Evolutionary conservation across 2,888 invertebrate genomes (phyloP).

Genomic region (Apeira syringaria): DNA sequence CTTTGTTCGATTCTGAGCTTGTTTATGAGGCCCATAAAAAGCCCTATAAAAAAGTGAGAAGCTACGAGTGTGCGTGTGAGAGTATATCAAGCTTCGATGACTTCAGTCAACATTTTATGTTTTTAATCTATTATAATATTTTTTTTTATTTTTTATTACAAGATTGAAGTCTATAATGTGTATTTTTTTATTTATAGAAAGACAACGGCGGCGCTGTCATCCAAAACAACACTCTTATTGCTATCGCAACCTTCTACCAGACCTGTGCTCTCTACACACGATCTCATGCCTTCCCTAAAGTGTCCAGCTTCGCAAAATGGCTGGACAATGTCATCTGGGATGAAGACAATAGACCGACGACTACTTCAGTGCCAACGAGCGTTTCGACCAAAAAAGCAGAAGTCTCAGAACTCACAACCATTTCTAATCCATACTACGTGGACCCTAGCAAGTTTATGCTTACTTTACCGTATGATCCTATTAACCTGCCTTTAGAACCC

Average conservation of each 20-base stretch:
- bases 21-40: no score
- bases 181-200: constrained; percentile 57
- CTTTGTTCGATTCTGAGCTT: no score
- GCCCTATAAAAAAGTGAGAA: no score
- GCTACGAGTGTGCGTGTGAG: no score
- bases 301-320: constrained; percentile 62
- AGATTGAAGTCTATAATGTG: no score
- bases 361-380: constrained; percentile 23
- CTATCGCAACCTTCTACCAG: constrained; percentile 60
- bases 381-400: constrained; percentile 38
- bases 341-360: constrained; percentile 57
- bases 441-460: constrained; percentile 60
- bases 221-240: constrained; percentile 69
- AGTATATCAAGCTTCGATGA: no score
- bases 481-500: constrained; percentile 70
- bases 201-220: constrained; percentile 75
- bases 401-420: constrained; percentile 25
- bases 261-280: constrained; percentile 67
- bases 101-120: no score
- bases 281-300: constrained; percentile 70
- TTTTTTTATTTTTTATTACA: no score
- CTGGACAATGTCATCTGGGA: constrained; percentile 73
- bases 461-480: constrained; percentile 66
- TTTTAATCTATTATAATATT: no score
- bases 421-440: constrained; percentile 31